Percentiles rank a stretch among this genome's conserved stretches.
Conservation (phyloP, 2,113 vertebrate genomes). For the Microcebus murinus region DNA sequence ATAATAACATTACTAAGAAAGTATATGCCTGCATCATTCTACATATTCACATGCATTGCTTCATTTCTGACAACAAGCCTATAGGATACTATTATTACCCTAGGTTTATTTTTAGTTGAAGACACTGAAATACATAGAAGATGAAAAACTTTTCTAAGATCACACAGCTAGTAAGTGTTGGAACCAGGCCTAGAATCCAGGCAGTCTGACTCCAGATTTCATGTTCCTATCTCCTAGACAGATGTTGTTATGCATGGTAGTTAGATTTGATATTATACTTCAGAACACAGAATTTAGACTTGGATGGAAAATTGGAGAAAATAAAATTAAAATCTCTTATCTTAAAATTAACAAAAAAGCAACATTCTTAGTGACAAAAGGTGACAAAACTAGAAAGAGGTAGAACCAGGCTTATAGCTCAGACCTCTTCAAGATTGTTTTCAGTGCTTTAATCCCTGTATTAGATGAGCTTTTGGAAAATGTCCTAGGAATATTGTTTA, state of each 20-base stretch:
- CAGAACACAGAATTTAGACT: constrained; percentile 16
- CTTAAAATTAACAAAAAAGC: constrained; percentile 7
- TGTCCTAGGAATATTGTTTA: neutral
- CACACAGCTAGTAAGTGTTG: neutral
- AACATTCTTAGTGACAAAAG: neutral
- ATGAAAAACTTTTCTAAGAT: neutral
- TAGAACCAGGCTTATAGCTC: neutral
- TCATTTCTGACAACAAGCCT: constrained; percentile 42
- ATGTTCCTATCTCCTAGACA: neutral
- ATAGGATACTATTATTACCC: neutral
- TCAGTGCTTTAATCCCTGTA: neutral
- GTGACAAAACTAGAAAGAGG: neutral
- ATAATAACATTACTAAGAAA: neutral
- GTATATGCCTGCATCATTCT: neutral
- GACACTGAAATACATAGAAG: neutral
- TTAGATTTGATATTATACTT: neutral
- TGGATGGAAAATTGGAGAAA: neutral
- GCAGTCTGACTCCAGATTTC: neutral
- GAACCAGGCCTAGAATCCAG: neutral
- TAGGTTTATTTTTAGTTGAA: neutral
- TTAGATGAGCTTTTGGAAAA: neutral
- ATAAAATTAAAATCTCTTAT: neutral
- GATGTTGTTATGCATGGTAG: neutral
- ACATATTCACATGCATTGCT: neutral
- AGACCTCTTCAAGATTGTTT: neutral